Evolutionary conservation across 2,888 invertebrate species (phyloP), one percentile per base, ranked within the genome.

Genomic region (Pollenia amentaria): DNA sequence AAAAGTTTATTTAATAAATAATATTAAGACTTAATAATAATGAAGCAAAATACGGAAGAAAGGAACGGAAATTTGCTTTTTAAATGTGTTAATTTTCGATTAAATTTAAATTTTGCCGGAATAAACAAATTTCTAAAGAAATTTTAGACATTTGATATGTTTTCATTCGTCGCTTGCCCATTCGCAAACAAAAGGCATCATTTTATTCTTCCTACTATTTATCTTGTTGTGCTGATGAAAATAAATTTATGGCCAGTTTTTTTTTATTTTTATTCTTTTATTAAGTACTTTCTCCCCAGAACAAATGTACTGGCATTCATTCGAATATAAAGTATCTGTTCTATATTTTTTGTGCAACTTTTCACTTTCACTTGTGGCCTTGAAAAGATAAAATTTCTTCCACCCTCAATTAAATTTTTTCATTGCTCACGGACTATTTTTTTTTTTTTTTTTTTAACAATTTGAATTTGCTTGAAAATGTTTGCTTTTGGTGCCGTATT

Each of bases 171-270:
- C 29, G 18, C 3, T 46, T 64, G 21, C 9, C 40, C 38, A 40
- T 18, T 18, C 14, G 18, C 38, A 48, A 51, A 62, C 51, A 75
- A 51, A 40, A 11, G 11, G 14, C 40, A 62, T 14, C 14, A 18
- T 53, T 70, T 40, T n/a, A 18, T 70, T 55, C 21, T n/a, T 9
- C 7, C 21, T 7, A 53, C 42, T 55, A 21, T 18, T 18, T 55
- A 42, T 42, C 12, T 40, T 42, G 55, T 21, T 67, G 12, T 14
- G 18, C 18, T 51, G 40, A 51, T 18, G 11, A 18, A 48, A 60
- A 44, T 55, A 38, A 29, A 48, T 57, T 81, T 48, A 67, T 60
- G n/a, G 48, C 55, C 67, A 21, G 11, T 55, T 62, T 57, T 81
- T 69, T 3, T 72, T 72, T 38, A 6, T 14, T 2, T 46, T 29